A percentile compares a stretch with the other conserved stretches of the same genome.
These are phyloP conservation scores for Clytia hemisphaerica DNA, from an alignment of 30 jellyfish, hydroid and myxozoan species.

Conservation along the genomic window DNA sequence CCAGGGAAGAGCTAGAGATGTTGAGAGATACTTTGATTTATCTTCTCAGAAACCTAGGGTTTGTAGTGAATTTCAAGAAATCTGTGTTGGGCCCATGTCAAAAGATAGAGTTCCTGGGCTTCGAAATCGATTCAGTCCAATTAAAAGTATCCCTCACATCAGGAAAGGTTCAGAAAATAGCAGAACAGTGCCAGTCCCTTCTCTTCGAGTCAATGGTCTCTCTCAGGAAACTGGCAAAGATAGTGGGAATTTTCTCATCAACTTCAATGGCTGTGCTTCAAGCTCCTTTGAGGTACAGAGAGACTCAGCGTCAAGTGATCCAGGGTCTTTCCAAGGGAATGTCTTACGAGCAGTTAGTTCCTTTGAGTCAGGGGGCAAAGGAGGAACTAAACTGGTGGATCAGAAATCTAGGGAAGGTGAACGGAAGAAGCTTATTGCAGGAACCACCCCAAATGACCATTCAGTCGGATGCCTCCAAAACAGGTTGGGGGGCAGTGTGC, in stretches of 20 bases:
- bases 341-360: background rate
- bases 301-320: conserved; percentile 18
- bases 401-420: conserved; percentile 4
- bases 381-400: conserved; percentile 23
- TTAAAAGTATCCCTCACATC: conserved; percentile 2
- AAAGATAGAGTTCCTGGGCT: conserved; percentile 29
- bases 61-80: conserved; percentile 14
- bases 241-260: conserved; percentile 25
- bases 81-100: conserved; percentile 23
- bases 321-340: background rate
- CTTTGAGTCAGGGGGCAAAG: background rate
- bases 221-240: conserved; percentile 8
- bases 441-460: background rate
- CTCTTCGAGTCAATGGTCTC: background rate
- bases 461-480: conserved; percentile 38
- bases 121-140: conserved; percentile 22
- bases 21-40: no score
- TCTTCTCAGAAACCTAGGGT: no score
- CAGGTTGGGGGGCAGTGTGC: conserved; percentile 45
- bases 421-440: conserved; percentile 9
- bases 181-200: conserved; percentile 9
- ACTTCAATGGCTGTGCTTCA: conserved; percentile 31
- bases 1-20: no score
- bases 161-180: conserved; percentile 4
- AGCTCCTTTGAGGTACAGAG: conserved; percentile 5